Percentiles rank a stretch among this genome's conserved stretches.
These are phyloP conservation scores for Stegostoma tigrinum DNA, from an alignment of 2,113 vertebrate genomes.

Conservation along the genomic window DNA sequence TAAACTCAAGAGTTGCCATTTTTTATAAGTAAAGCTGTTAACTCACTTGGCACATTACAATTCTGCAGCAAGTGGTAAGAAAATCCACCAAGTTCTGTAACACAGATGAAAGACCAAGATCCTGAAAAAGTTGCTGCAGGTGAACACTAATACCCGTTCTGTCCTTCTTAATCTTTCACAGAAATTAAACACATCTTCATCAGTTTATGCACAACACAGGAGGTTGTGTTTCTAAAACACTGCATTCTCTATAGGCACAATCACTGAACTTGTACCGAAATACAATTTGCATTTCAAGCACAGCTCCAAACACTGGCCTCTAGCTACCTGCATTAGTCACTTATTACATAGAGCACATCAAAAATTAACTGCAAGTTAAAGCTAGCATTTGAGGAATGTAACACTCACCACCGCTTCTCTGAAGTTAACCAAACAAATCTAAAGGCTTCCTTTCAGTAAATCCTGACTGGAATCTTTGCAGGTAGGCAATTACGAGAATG, in stretches of 20 bases:
- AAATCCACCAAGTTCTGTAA: background rate
- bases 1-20: background rate
- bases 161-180: background rate
- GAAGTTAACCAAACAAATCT: background rate
- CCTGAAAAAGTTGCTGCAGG: background rate
- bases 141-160: background rate
- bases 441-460: conserved; percentile 21
- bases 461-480: conserved; percentile 16
- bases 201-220: background rate
- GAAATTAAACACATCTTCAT: background rate
- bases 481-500: conserved; percentile 9
- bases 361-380: conserved; percentile 34
- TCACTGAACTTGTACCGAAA: background rate
- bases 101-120: background rate
- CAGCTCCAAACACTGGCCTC: conserved; percentile 11
- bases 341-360: conserved; percentile 24
- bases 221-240: background rate
- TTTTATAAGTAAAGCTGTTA: background rate
- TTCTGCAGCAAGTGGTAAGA: background rate
- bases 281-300: background rate
- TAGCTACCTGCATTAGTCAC: conserved; percentile 6
- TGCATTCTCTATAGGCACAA: background rate
- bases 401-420: conserved; percentile 9
- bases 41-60: background rate
- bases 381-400: background rate